phyloP scores from a whole-genome alignment of 2,113 vertebrate species.

The Sorex araneus region DNA sequence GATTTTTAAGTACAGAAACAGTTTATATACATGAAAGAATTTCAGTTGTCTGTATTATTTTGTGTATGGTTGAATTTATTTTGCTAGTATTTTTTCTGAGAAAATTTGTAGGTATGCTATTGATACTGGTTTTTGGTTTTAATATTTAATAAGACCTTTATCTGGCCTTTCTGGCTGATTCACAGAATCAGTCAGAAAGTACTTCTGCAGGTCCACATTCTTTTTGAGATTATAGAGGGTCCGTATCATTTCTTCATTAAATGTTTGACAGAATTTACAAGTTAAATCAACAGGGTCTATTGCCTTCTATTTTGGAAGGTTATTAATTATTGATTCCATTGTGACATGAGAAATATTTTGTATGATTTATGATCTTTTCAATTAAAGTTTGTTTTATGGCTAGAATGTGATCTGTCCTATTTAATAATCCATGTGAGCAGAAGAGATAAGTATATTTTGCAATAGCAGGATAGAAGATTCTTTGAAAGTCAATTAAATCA shows the following conservation, averaged over 20 bases:
- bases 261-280: background rate
- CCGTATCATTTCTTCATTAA: background rate
- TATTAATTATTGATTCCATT: background rate
- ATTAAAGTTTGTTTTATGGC: slow-evolving; percentile 1
- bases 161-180: too few species aligned
- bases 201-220: too few species aligned
- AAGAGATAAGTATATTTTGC: background rate
- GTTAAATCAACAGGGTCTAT: background rate
- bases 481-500: background rate
- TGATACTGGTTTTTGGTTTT: too few species aligned
- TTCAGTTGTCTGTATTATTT: background rate
- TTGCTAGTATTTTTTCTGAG: background rate
- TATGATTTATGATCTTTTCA: slow-evolving; percentile 11
- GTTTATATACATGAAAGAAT: background rate
- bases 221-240: background rate
- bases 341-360: background rate
- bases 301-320: background rate
- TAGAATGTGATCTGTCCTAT: background rate
- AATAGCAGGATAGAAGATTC: background rate
- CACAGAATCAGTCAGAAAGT: too few species aligned
- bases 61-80: background rate
- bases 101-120: background rate
- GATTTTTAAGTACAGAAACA: background rate
- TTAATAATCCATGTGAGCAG: background rate
- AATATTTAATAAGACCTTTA: background rate